phyloP scores from a whole-genome alignment of 2,113 vertebrate species.

The Hippocampus guttulatus region DNA sequence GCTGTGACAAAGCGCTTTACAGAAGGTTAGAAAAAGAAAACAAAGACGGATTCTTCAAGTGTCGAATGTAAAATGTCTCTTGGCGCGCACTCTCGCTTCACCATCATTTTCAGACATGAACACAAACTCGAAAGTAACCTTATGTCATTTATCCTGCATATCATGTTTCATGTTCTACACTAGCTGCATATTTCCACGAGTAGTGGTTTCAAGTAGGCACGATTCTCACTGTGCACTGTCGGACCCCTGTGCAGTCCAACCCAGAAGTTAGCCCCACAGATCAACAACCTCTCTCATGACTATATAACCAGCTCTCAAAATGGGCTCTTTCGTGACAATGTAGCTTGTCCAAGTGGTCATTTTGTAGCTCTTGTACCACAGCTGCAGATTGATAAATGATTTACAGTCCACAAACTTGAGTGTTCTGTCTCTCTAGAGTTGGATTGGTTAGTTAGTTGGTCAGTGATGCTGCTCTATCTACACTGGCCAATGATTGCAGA shows the following conservation, averaged over 20 bases:
- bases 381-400: not conserved
- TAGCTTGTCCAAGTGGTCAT: not conserved
- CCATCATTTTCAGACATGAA: not conserved
- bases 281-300: not conserved
- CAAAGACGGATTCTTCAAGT: not conserved
- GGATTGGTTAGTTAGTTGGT: not conserved
- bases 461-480: not conserved
- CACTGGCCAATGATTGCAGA: not conserved
- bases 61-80: not conserved
- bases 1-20: too few relatives aligned
- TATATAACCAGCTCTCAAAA: not conserved
- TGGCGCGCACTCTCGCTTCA: not conserved
- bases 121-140: not conserved
- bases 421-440: not conserved
- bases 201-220: not conserved
- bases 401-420: not conserved
- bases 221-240: not conserved
- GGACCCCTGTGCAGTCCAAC: not conserved
- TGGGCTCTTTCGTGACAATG: not conserved
- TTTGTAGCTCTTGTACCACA: not conserved
- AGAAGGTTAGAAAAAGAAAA: conserved; percentile 66
- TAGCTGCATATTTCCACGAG: not conserved
- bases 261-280: not conserved
- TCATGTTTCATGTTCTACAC: not conserved
- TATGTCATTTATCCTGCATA: not conserved